Base-by-base conservation (phyloP, 2,797 vertebrate species). In the Myoxocephalus aenaeus region DNA sequence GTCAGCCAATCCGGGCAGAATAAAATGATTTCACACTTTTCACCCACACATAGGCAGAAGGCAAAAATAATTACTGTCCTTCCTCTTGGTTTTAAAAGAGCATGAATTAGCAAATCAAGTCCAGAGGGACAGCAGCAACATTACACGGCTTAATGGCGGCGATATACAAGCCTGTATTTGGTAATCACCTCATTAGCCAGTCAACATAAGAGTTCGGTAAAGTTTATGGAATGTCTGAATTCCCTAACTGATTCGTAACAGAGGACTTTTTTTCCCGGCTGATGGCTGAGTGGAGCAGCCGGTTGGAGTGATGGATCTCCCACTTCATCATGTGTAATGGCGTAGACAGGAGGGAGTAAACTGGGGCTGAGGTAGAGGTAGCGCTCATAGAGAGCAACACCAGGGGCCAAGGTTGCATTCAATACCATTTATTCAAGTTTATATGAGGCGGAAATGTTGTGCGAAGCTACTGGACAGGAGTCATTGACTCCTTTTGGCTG, bases 111-210 rank as follows among this genome's bases (percentile, higher is more conserved):
- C 56, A 71, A 82, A 59, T 80, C 22, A 77, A 79, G 69, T 69
- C 85, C 83, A 78, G 34, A 77, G 89, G 86, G 89, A 90, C 77
- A 84, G 76, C 71, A 83, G 82, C 82, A 92, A 88, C 85, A 89
- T 93, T 90, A 91, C 66, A 62, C 81, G 70, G 65, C 77, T 86
- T 92, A 93, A 92, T 91, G 82, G 79, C 46, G 75, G 73, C 36
- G 15, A 71, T 73, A 75, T 72, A 73, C 64, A 79, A 73, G 77
- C 87, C 77, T 88, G 56, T 57, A 66, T 84, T 76, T 89, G 59
- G 88, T 94, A 85, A 92, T 93, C 76, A 86, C 81, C 80, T 89
- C 87, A 86, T 93, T 91, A 92, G 85, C 88, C 81, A 86, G 85
- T 89, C 86, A 77, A 73, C 75, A 76, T 29, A 8, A 32, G 42